Evolutionary conservation across 2,888 invertebrate genomes (phyloP).

Genomic region (Melipona beecheii): DNA sequence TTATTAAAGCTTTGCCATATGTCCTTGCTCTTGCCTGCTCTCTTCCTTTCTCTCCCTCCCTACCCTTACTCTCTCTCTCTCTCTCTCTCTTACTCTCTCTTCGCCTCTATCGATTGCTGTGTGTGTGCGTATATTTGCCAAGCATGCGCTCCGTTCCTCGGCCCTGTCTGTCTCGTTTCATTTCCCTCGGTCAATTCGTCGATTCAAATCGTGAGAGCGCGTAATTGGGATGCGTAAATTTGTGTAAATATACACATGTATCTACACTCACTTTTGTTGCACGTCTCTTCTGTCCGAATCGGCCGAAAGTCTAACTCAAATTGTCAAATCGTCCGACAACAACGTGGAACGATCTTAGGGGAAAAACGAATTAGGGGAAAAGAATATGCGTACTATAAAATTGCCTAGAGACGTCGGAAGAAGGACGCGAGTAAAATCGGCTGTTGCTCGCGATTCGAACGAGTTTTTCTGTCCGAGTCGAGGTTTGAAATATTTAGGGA

Average conservation of each 20-base stretch:
- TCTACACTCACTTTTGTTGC: no score
- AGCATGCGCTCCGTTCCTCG: conserved; percentile 15
- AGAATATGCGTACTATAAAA: no score
- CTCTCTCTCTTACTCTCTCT: background rate
- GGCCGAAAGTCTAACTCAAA: no score
- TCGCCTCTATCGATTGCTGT: background rate
- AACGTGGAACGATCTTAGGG: no score
- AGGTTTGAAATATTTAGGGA: conserved; percentile 24
- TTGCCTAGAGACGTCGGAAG: no score
- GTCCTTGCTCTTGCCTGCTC: conserved; percentile 66
- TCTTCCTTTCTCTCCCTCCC: background rate
- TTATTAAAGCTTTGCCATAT: conserved; percentile 80
- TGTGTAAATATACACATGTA: background rate
- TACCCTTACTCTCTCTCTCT: conserved; percentile 3
- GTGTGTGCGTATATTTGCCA: background rate
- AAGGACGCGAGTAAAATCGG: background rate
- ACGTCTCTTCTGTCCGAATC: no score
- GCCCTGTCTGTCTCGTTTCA: background rate
- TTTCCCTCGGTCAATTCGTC: conserved; percentile 10
- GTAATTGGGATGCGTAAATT: background rate
- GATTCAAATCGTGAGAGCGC: background rate
- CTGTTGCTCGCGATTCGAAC: background rate
- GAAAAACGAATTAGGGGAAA: no score
- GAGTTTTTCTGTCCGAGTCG: conserved; percentile 36
- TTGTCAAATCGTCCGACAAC: no score